Evolutionary conservation across 2,797 vertebrate genomes (phyloP), one percentile per base, ranked within the genome.

Genomic region (Perodicticus potto): DNA sequence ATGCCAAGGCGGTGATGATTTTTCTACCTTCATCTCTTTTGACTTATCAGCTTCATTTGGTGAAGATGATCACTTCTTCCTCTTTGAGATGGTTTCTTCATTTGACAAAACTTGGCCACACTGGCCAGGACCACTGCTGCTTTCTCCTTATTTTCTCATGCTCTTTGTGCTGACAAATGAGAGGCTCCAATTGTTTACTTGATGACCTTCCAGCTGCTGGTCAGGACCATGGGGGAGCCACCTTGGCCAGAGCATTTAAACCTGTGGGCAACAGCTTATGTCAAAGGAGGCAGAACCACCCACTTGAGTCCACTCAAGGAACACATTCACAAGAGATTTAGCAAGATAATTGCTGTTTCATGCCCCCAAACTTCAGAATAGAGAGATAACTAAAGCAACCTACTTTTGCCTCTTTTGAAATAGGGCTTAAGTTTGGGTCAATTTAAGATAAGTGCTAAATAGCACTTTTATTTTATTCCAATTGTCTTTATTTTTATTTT

Each of bases 1-100:
- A 49, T 70, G n/a, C 19, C 84, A 43, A 86, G 89, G 57, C 23
- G 45, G 7, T 37, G 53, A 69, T 37, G 57, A 70, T 87, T 96
- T 74, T 74, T 59, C 25, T 12, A 92, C 32, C 45, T 40, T 70
- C 12, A 53, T 65, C 17, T 20, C 67, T 82, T 81, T 82, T 73
- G 63, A 40, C 14, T 43, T 73, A 32, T 7, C 20, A 63, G 1
- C 2, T 67, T 86, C n/a, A 84, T 72, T 72, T 81, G 69, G 77
- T 69, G 37, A 67, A 72, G 4, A 2, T 5, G 0, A n/a, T 74
- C 16, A 43, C 19, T 92, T 0, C 5, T 5, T 63, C 27, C 27
- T 87, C 29, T n/a, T 77, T 73, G 67, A 95, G 13, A 78, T 23
- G 40, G 20, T 72, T 84, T 77, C 61, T 86, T 89, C 49, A 32